Base-by-base conservation (phyloP, 35 echinoderm and acorn worm genomes). In the Stichopus chloronotus region DNA sequence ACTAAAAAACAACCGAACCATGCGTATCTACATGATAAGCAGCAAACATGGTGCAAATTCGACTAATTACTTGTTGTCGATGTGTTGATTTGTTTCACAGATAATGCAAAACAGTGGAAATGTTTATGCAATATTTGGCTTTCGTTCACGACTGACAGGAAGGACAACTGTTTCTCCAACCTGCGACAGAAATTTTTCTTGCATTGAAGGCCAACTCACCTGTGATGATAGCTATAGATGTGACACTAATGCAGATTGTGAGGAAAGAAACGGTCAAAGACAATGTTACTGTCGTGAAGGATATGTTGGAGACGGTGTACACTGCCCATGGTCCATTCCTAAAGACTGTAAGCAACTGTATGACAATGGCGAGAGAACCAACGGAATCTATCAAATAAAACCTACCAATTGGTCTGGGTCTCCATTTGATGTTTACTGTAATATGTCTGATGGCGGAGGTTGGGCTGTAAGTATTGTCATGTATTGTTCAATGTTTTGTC, bases 191-290 rank as follows among this genome's bases (percentile, higher is more conserved):
- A n/a, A n/a, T n/a, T n/a, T n/a, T n/a, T n/a, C n/a, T n/a, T n/a
- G n/a, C n/a, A n/a, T n/a, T 78, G 52, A 78, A 20, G 76, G 76
- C 6, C 76, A 78, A 4, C 76, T 78, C 52, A 25, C 21, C 23
- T 85, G 82, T 58, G 17, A 59, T 10, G 57, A 59, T n/a, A 85
- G 6, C 7, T 59, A 85, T 23, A 53, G n/a, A 16, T 85, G 82
- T 53, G 54, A 85, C 21, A 10, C 55, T 23, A 85, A 85, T 3
- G 82, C 82, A 58, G 82, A 22, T 58, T 85, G 82, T 85, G 82
- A 85, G n/a, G 57, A 58, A 59, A 16, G 82, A 58, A 21, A 24
- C 82, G 82, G 52, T n/a, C n/a, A n/a, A n/a, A n/a, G n/a, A n/a
- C n/a, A n/a, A n/a, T n/a, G n/a, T n/a, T 55, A 55, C 82, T 85